Conservation (phyloP, 2,888 invertebrate genomes). For the Blastobasis adustella region DNA sequence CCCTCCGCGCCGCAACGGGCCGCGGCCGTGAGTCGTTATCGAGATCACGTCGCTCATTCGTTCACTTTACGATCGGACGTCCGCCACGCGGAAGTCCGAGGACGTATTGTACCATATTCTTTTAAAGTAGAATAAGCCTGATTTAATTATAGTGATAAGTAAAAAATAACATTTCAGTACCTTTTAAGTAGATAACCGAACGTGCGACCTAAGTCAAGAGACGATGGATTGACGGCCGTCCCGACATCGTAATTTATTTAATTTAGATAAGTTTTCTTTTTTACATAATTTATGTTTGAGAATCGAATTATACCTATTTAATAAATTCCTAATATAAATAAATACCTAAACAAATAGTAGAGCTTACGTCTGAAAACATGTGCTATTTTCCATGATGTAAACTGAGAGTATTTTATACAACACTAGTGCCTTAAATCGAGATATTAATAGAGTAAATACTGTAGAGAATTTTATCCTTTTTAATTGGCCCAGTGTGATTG, state of each 20-base stretch:
- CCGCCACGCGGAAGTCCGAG: constrained; percentile 44
- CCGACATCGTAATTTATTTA: constrained; percentile 74
- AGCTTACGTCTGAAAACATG: constrained; percentile 44
- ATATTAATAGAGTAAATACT: constrained; percentile 38
- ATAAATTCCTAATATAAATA: constrained; percentile 57
- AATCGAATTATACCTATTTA: constrained; percentile 61
- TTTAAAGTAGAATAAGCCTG: constrained; percentile 62
- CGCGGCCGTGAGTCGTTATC: constrained; percentile 66
- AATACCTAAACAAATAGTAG: constrained; percentile 42
- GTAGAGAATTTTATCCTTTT: constrained; percentile 32
- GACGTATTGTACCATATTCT: constrained; percentile 71
- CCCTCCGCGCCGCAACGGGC: constrained; percentile 61
- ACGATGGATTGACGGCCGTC: constrained; percentile 73
- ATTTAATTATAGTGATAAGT: constrained; percentile 66
- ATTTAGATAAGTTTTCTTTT: constrained; percentile 60
- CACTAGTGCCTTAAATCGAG: constrained; percentile 52
- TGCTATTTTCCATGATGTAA: constrained; percentile 45
- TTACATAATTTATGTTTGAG: constrained; percentile 62
- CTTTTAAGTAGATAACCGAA: constrained; percentile 72
- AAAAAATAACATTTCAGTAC: constrained; percentile 68
- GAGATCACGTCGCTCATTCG: constrained; percentile 70
- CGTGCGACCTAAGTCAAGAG: constrained; percentile 73
- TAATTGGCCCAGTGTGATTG: constrained; percentile 60
- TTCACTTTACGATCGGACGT: constrained; percentile 66
- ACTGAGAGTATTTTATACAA: constrained; percentile 46